These are phyloP conservation scores for Aphis gossypii DNA, from an alignment of 1,140 invertebrate genomes.

Conservation along the genomic window DNA sequence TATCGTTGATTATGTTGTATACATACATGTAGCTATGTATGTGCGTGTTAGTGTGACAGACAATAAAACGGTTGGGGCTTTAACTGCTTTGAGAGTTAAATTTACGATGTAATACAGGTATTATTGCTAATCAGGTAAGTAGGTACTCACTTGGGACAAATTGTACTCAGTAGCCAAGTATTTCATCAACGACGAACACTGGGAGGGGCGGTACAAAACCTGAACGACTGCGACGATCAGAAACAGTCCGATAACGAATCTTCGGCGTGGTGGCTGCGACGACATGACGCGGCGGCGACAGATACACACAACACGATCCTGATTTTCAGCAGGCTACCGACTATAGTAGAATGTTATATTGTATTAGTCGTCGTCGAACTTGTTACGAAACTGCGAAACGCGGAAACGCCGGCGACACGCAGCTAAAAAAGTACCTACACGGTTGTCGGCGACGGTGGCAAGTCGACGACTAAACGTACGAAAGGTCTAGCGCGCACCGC, in stretches of 20 bases:
- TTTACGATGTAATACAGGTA: background rate
- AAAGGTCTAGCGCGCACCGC: background rate
- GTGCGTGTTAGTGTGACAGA: background rate
- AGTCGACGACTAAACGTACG: conserved; percentile 45
- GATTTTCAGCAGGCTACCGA: background rate
- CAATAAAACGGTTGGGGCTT: too few relatives aligned
- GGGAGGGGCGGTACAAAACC: conserved; percentile 21
- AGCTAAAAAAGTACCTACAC: background rate
- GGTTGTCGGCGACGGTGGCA: background rate
- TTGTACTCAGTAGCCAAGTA: conserved; percentile 24
- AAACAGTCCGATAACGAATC: background rate
- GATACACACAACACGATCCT: background rate
- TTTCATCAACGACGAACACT: background rate
- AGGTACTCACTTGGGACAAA: conserved; percentile 8
- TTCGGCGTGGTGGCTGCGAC: background rate
- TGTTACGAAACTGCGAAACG: background rate
- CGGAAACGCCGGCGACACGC: background rate
- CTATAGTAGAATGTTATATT: background rate
- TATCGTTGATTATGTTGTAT: background rate
- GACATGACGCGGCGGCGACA: conserved; percentile 1
- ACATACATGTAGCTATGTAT: background rate
- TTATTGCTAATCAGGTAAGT: background rate
- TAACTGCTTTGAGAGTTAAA: background rate
- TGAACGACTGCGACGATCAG: conserved; percentile 34
- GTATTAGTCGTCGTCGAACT: background rate